Base-by-base conservation (phyloP, 2,113 vertebrate species). In the Anser brachyrhynchus region DNA sequence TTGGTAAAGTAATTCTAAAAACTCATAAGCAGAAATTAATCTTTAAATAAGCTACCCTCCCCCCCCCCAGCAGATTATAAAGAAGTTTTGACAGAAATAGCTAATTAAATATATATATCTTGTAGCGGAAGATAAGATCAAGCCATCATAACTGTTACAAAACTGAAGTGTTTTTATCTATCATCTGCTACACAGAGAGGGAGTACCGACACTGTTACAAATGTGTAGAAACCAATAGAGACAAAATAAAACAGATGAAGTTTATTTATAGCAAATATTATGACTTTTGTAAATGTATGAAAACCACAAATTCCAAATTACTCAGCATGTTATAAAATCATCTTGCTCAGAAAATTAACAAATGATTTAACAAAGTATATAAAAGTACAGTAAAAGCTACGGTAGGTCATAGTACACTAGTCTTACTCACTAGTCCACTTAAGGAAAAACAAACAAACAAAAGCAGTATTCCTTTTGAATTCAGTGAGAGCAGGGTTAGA, bases 181-280 rank as follows among this genome's bases (percentile, higher is more conserved):
- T 94, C 59, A 86, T 90, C 39, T 88, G 51, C 73, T 74, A 80
- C 67, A 84, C 26, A 31, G 84, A 84, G 84, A 88, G 61, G 49
- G 59, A 92, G 22, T 51, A 76, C 33, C 87, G 92, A 89, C 19
- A 80, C 69, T 86, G 65, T 71, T 59, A 82, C 54, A 67, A 94
- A 90, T 28, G 21, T 85, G 58, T 55, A 91, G 37, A 89, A 92
- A 43, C 29, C 22, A 65, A 84, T 61, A 39, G 11, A 91, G 54
- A 9, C 74, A 95, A 92, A 95, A 91, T 43, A 89, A 94, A 94
- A 58, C 74, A 90, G 67, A 89, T 58, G 3, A 94, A 76, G 44
- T 73, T 80, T 79, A 90, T 94, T 91, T 80, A 88, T 43, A 62
- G 59, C 44, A 85, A 92, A 95, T 90, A 95, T 81, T 96, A 67